phyloP scores from a whole-genome alignment of 2,113 vertebrate genomes.

The cat (Felis catus) region F.catus_Fca126_mat1.0 CM031415.1:150006001-150006500 shows the following conservation, averaged over 20 bases:
- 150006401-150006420: neutral
- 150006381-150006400: neutral
- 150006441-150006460: slow-evolving; percentile 28
- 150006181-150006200: too few species aligned
- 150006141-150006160: too few species aligned
- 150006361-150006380: neutral
- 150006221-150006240: too few species aligned
- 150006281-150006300: too few species aligned
- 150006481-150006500: neutral
- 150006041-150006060: neutral
- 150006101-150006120: neutral
- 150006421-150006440: neutral
- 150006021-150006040: neutral
- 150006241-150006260: too few species aligned
- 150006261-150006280: too few species aligned
- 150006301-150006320: too few species aligned
- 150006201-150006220: too few species aligned
- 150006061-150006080: neutral
- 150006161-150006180: too few species aligned
- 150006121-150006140: too few species aligned
- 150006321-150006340: neutral
- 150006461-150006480: neutral
- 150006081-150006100: neutral
- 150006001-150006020: neutral
- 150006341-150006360: neutral